Conservation (phyloP, 1,140 invertebrate genomes). For the Apis dorsata region DNA sequence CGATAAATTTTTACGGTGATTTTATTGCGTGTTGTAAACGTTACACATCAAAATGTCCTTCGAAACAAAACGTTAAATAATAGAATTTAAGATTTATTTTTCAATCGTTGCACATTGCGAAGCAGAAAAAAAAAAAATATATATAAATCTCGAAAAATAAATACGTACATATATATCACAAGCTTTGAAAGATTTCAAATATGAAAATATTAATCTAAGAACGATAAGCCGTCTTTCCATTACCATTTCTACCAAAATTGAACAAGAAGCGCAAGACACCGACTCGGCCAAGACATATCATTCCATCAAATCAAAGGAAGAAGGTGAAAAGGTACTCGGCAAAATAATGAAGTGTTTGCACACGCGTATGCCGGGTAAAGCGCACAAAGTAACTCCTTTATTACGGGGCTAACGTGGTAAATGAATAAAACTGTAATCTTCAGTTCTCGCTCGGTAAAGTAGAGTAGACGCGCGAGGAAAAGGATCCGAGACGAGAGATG, state of each 20-base stretch:
- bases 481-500: not conserved
- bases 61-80: not conserved
- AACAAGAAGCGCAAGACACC: not conserved
- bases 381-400: not conserved
- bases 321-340: too few relatives aligned
- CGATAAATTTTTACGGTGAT: not conserved
- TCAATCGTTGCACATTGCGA: too few relatives aligned
- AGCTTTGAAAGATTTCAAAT: not conserved
- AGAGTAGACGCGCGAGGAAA: conserved; percentile 5
- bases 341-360: conserved; percentile 16
- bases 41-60: not conserved
- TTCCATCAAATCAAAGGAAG: not conserved
- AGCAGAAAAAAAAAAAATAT: too few relatives aligned
- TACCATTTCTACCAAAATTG: not conserved
- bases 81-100: not conserved
- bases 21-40: not conserved
- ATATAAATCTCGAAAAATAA: too few relatives aligned
- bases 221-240: not conserved
- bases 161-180: not conserved
- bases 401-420: conserved; percentile 28
- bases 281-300: too few relatives aligned
- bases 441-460: not conserved
- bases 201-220: too few relatives aligned
- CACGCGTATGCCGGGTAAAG: not conserved
- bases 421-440: conserved; percentile 63